phyloP scores from a whole-genome alignment of 1,140 invertebrate species.

The Eueides isabella region DNA sequence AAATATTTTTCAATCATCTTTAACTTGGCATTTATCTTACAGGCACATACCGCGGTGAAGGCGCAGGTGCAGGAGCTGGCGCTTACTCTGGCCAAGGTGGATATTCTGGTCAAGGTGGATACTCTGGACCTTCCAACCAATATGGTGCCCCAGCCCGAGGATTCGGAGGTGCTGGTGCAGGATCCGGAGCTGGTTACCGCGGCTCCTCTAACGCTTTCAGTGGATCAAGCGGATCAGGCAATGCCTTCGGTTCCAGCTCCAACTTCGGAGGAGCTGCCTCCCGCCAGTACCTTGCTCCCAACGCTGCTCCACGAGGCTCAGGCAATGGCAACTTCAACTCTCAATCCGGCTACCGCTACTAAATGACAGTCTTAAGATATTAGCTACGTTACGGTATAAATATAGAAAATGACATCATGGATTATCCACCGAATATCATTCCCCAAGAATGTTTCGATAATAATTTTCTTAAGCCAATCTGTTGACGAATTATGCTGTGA shows the following conservation, averaged over 20 bases:
- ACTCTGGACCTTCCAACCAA: conserved; percentile 37
- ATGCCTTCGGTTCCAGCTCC: conserved; percentile 42
- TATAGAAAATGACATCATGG: conserved; percentile 1
- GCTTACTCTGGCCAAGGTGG: conserved; percentile 40
- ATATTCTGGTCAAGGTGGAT: conserved; percentile 37
- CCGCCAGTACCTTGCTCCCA: conserved; percentile 71
- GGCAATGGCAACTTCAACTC: conserved; percentile 75
- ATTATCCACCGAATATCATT: conserved; percentile 34
- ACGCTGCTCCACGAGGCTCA: conserved; percentile 61
- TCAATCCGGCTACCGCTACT: conserved; percentile 73
- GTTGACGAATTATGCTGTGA: conserved; percentile 55
- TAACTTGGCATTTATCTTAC: conserved; percentile 25
- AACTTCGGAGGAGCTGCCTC: conserved; percentile 61
- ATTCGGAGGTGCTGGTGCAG: conserved; percentile 39
- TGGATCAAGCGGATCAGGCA: conserved; percentile 23
- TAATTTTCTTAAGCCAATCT: conserved; percentile 20
- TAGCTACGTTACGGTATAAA: conserved; percentile 16
- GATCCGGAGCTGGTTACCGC: conserved; percentile 38
- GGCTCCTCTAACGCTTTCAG: conserved; percentile 37
- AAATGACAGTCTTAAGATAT: conserved; percentile 38
- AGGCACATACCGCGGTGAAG: conserved; percentile 73
- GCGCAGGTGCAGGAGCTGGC: conserved; percentile 54
- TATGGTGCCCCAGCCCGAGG: conserved; percentile 40
- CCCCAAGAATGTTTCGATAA: conserved; percentile 12
- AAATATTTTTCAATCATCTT: background rate